Evolutionary conservation across 2,113 vertebrate genomes (phyloP).

Genomic region (Sminthopsis crassicaudata): DNA sequence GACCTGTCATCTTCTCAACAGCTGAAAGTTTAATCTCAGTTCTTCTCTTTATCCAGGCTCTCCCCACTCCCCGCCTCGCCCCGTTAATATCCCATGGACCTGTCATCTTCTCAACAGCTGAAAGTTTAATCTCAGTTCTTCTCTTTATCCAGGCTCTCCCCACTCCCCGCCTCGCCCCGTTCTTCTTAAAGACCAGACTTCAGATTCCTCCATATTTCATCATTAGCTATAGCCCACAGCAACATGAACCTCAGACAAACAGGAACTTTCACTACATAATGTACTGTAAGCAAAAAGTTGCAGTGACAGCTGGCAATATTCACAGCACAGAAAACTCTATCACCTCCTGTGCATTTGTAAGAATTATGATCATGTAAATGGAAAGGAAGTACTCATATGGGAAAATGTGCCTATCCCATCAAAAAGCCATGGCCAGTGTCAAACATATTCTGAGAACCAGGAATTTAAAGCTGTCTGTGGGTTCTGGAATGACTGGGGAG

Average conservation of each 20-base stretch:
- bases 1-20: slow-evolving; percentile 10
- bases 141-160: neutral
- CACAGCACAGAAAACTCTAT: neutral
- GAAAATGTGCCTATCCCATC: slow-evolving; percentile 20
- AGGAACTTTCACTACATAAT: neutral
- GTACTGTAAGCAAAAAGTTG: neutral
- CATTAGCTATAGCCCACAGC: neutral
- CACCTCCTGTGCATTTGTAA: neutral
- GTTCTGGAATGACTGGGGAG: neutral
- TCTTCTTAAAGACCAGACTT: neutral
- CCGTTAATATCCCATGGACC: neutral
- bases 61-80: too few species aligned
- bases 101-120: slow-evolving; percentile 12
- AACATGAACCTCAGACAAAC: slow-evolving; percentile 33
- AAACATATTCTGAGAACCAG: neutral
- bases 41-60: neutral
- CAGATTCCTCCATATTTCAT: neutral
- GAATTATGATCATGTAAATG: neutral
- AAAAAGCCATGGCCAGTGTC: neutral
- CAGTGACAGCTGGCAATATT: neutral
- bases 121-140: slow-evolving; percentile 23
- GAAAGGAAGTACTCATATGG: slow-evolving; percentile 5
- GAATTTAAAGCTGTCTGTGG: neutral
- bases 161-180: too few species aligned
- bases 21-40: slow-evolving; percentile 21